These are phyloP conservation scores for Stylophora pistillata DNA, from an alignment of 64 coral and sea anemone species.

Conservation along the genomic window DNA sequence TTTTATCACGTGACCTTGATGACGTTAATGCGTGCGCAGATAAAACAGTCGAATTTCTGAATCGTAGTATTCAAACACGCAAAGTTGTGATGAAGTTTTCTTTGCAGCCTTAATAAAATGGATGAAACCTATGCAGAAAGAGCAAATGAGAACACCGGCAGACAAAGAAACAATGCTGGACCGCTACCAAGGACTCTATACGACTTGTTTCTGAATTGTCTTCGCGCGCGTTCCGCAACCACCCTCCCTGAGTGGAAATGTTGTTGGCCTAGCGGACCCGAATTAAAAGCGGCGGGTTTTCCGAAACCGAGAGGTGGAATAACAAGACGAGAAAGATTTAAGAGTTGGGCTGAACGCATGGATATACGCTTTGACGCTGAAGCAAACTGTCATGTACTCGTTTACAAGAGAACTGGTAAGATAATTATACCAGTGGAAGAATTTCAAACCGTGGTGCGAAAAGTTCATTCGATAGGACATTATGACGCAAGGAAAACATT, in stretches of 20 bases:
- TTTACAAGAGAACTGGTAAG: slow-evolving; percentile 85
- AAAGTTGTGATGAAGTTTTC: not conserved
- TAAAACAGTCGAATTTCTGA: not conserved
- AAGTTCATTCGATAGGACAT: slow-evolving; percentile 67
- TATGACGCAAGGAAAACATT: slow-evolving; percentile 69
- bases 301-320: slow-evolving; percentile 86
- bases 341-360: slow-evolving; percentile 90
- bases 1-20: not conserved
- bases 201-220: slow-evolving; percentile 64
- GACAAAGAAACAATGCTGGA: slow-evolving; percentile 66
- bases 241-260: slow-evolving; percentile 59
- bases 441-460: slow-evolving; percentile 69
- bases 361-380: slow-evolving; percentile 61
- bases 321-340: slow-evolving; percentile 82
- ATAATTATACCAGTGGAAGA: slow-evolving; percentile 89
- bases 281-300: slow-evolving; percentile 86
- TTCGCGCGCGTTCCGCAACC: slow-evolving; percentile 56
- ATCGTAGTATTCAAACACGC: not conserved
- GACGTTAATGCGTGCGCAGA: slow-evolving; percentile 14
- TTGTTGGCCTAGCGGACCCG: slow-evolving; percentile 79
- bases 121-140: slow-evolving; percentile 25
- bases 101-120: slow-evolving; percentile 10
- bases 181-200: slow-evolving; percentile 64
- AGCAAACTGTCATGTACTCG: slow-evolving; percentile 52
- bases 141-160: slow-evolving; percentile 17